phyloP scores from a whole-genome alignment of 2,888 invertebrate species.

The Lepidocyrtinus sp. region DNA sequence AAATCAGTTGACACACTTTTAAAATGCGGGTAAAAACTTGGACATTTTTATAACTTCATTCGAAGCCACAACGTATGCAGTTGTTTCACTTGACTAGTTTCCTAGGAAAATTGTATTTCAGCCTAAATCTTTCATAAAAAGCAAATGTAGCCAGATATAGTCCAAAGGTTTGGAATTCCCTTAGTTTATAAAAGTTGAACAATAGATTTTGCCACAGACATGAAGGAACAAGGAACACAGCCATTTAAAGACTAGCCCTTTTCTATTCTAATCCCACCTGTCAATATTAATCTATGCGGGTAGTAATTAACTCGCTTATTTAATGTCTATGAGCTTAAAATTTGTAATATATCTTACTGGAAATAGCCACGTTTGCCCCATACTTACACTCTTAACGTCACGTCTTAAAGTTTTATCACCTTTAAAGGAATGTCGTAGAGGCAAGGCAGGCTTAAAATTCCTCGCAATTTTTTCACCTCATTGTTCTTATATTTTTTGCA shows the following conservation, averaged over 20 bases:
- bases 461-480: neutral
- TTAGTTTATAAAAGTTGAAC: too few relatives aligned
- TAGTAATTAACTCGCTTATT: slow-evolving; percentile 56
- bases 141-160: neutral
- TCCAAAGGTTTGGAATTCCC: too few relatives aligned
- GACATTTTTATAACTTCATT: slow-evolving; percentile 46
- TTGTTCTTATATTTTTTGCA: neutral
- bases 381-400: slow-evolving; percentile 1
- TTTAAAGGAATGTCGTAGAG: neutral
- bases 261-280: neutral
- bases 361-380: slow-evolving; percentile 11
- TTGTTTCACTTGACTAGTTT: neutral
- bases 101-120: too few relatives aligned
- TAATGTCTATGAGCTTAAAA: slow-evolving; percentile 44
- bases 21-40: slow-evolving; percentile 22
- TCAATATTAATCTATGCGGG: slow-evolving; percentile 40
- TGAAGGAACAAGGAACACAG: too few relatives aligned
- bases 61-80: slow-evolving; percentile 4
- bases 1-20: too few relatives aligned
- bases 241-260: neutral
- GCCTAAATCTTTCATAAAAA: neutral
- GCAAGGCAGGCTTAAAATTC: too few relatives aligned
- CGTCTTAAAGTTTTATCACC: slow-evolving; percentile 12
- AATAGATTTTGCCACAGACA: too few relatives aligned
- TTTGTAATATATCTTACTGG: slow-evolving; percentile 32